Percentiles rank a stretch among this genome's conserved stretches.
Evolutionary conservation across 2,888 invertebrate species (phyloP).

Genomic region (Plagiodera versicolora): DNA sequence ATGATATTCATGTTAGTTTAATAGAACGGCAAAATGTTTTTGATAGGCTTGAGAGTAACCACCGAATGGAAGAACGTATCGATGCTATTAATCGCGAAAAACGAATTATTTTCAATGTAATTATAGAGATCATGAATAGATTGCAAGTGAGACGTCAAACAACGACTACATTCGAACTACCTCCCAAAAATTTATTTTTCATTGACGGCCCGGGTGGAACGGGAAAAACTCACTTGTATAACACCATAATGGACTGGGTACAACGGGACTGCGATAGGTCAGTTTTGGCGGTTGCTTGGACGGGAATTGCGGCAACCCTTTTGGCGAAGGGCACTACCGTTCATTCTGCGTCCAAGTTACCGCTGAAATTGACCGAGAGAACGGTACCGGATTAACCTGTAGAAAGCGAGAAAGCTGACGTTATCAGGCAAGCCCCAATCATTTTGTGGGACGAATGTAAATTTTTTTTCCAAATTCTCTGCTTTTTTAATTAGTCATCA

Average conservation of each 20-base stretch:
- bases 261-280: conserved; percentile 4
- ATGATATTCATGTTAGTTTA: no score
- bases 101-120: no score
- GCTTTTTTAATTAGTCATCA: no score
- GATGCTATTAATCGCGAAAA: no score
- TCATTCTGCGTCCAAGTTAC: conserved; percentile 45
- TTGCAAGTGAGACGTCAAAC: no score
- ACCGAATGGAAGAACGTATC: no score
- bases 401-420: not conserved
- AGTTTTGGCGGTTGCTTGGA: conserved; percentile 38
- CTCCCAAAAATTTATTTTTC: conserved; percentile 34
- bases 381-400: not conserved
- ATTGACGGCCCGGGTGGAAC: conserved; percentile 52
- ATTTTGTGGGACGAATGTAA: no score
- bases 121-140: no score
- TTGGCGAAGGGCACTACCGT: conserved; percentile 47
- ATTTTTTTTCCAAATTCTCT: no score
- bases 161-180: conserved; percentile 28
- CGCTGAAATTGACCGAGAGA: conserved; percentile 23
- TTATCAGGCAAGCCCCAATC: not conserved
- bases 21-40: no score
- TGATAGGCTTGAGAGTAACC: no score
- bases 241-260: conserved; percentile 29
- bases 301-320: conserved; percentile 46
- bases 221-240: conserved; percentile 51